These are phyloP conservation scores for Eupithecia pulchellata DNA, from an alignment of 2,888 invertebrate genomes.

Conservation along the genomic window DNA sequence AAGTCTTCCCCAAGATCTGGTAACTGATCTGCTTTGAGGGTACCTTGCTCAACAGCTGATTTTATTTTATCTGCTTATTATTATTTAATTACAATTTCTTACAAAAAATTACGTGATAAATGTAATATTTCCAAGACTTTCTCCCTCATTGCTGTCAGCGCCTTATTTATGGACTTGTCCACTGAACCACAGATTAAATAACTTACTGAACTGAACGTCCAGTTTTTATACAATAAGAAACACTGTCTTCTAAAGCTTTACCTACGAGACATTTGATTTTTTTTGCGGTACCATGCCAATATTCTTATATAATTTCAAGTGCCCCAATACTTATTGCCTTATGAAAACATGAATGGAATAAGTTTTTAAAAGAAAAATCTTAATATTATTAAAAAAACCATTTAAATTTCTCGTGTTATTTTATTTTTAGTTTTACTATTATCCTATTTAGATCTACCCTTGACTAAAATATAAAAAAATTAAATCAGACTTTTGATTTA, in stretches of 20 bases:
- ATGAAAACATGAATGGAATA: too few relatives aligned
- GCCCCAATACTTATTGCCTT: neutral
- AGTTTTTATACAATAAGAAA: conserved; percentile 26
- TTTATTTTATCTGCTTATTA: neutral
- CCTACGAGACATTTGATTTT: too few relatives aligned
- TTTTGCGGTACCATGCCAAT: too few relatives aligned
- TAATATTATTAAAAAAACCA: too few relatives aligned
- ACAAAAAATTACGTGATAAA: conserved; percentile 10
- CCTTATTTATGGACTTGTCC: conserved; percentile 28
- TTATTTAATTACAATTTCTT: conserved; percentile 5
- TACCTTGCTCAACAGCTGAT: neutral
- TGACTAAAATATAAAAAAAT: too few relatives aligned
- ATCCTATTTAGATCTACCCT: too few relatives aligned
- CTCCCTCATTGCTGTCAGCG: conserved; percentile 21
- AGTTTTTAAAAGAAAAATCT: too few relatives aligned
- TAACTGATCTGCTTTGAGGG: too few relatives aligned
- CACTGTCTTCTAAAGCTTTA: conserved; percentile 9
- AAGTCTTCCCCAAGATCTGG: neutral
- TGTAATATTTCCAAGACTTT: conserved; percentile 24
- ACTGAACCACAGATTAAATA: conserved; percentile 16
- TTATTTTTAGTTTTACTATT: too few relatives aligned
- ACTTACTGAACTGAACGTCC: conserved; percentile 18
- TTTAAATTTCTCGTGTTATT: too few relatives aligned
- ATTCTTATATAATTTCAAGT: neutral
- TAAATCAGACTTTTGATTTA: too few relatives aligned